phyloP scores from a whole-genome alignment of 2,888 invertebrate species.

The Limnephilus rhombicus region DNA sequence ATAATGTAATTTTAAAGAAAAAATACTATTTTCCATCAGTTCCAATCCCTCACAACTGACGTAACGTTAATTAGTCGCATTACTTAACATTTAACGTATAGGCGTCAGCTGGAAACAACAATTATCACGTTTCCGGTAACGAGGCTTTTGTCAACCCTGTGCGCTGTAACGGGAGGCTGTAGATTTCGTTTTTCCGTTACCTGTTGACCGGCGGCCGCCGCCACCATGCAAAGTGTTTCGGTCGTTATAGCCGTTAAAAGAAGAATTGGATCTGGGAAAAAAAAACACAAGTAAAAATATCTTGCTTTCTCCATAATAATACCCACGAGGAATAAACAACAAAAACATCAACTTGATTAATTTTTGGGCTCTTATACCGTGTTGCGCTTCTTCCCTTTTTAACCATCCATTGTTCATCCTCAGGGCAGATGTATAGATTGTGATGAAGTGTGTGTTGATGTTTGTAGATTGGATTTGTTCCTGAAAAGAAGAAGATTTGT shows the following conservation, averaged over 20 bases:
- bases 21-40: not conserved
- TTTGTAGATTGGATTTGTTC: too few relatives aligned
- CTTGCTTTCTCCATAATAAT: not conserved
- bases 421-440: too few relatives aligned
- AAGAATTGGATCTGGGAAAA: slow-evolving; percentile 29
- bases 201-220: slow-evolving; percentile 16
- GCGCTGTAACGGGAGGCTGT: slow-evolving; percentile 30
- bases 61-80: not conserved
- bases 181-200: slow-evolving; percentile 41
- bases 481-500: too few relatives aligned
- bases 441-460: too few relatives aligned
- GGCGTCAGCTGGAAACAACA: not conserved
- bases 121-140: not conserved
- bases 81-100: not conserved
- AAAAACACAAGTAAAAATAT: not conserved
- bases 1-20: not conserved
- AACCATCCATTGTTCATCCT: too few relatives aligned
- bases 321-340: not conserved
- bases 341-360: too few relatives aligned
- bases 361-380: too few relatives aligned
- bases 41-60: not conserved
- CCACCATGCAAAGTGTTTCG: slow-evolving; percentile 32
- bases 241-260: slow-evolving; percentile 38
- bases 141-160: slow-evolving; percentile 24
- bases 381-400: too few relatives aligned